Conservation (phyloP, 2,888 invertebrate genomes). For the Meta bourneti region DNA sequence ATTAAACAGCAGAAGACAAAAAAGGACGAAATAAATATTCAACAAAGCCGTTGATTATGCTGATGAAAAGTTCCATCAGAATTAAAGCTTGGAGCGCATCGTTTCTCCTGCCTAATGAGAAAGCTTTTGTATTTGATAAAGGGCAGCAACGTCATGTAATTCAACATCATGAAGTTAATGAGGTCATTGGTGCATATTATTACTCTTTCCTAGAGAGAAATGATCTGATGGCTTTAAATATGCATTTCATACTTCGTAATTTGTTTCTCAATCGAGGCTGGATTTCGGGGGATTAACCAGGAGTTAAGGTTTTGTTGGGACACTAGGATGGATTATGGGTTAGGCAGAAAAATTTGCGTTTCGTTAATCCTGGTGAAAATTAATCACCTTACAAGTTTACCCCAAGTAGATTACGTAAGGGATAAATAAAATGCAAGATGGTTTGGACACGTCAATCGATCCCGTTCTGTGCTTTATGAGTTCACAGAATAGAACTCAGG, state of each 20-base stretch:
- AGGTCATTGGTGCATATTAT: conserved; percentile 45
- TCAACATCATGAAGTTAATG: conserved; percentile 47
- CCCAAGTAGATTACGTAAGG: no score
- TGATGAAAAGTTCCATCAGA: conserved; percentile 47
- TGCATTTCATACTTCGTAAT: conserved; percentile 38
- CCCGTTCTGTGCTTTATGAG: no score
- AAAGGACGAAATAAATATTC: conserved; percentile 43
- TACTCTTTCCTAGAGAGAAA: conserved; percentile 32
- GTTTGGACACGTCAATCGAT: no score
- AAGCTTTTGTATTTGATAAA: conserved; percentile 58
- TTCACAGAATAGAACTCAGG: no score
- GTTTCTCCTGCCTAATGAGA: conserved; percentile 46
- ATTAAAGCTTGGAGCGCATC: conserved; percentile 3
- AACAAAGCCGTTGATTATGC: conserved; percentile 51
- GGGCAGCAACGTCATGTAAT: conserved; percentile 2
- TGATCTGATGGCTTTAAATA: conserved; percentile 16
- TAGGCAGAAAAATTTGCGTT: no score
- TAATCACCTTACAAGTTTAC: no score
- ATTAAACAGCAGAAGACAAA: conserved; percentile 8
- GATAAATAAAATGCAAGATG: no score
- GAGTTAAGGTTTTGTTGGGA: no score
- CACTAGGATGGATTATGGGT: no score
- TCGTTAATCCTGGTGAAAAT: no score
- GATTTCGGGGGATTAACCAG: neutral
- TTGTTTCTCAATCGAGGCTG: neutral